Evolutionary conservation across 2,797 vertebrate genomes (phyloP).

Genomic region (Syngnathus rostellatus): DNA sequence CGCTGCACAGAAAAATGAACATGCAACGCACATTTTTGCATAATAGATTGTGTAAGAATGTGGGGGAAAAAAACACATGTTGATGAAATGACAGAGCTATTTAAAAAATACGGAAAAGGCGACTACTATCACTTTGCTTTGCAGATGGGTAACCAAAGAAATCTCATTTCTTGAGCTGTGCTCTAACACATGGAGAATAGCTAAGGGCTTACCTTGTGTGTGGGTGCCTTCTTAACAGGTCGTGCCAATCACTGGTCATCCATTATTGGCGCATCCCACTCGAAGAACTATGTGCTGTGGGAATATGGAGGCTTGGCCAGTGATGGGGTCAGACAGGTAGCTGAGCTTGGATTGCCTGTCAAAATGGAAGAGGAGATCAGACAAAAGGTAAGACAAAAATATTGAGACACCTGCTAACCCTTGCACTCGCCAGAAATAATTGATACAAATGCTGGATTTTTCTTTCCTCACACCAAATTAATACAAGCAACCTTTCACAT

Average conservation of each 20-base stretch:
- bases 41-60: too few relatives aligned
- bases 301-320: conserved; percentile 90
- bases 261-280: conserved; percentile 92
- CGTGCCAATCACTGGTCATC: conserved; percentile 98
- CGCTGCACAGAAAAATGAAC: too few relatives aligned
- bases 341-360: conserved; percentile 91
- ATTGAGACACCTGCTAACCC: neutral
- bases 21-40: too few relatives aligned
- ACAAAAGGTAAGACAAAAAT: conserved; percentile 77
- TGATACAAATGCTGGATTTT: neutral
- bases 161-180: neutral
- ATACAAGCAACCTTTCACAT: too few relatives aligned
- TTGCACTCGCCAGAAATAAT: too few relatives aligned
- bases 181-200: neutral
- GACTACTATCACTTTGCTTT: neutral
- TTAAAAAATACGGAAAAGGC: neutral
- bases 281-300: conserved; percentile 92
- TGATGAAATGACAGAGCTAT: neutral
- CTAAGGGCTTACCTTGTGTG: neutral
- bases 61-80: too few relatives aligned
- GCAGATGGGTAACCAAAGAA: neutral
- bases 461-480: too few relatives aligned
- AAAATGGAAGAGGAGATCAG: conserved; percentile 99
- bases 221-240: conserved; percentile 60
- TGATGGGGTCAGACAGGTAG: conserved; percentile 90